These are phyloP conservation scores for Apodemus speciosus DNA, from an alignment of 2,113 vertebrate species.

Conservation along the genomic window DNA sequence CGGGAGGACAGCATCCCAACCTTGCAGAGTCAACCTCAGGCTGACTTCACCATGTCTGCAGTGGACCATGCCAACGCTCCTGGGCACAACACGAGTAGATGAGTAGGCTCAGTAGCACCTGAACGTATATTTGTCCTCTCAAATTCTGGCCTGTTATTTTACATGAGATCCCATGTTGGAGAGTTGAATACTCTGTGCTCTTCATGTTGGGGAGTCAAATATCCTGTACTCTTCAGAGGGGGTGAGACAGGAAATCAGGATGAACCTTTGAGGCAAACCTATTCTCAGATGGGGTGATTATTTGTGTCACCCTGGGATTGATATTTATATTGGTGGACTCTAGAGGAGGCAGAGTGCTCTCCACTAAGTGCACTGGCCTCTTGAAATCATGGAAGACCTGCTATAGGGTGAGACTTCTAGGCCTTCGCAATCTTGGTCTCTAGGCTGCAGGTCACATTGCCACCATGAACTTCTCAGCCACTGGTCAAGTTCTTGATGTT, in stretches of 20 bases:
- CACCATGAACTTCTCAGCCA: background rate
- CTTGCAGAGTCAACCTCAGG: background rate
- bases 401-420: background rate
- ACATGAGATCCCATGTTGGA: accelerated
- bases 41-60: background rate
- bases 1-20: no score
- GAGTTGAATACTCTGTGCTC: background rate
- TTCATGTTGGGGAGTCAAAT: background rate
- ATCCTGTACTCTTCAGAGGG: background rate
- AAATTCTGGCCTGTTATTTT: background rate
- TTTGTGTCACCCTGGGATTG: background rate
- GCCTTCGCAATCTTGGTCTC: background rate
- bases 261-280: background rate
- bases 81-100: accelerated
- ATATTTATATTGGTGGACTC: background rate
- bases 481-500: background rate
- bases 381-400: background rate
- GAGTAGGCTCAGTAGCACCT: accelerated
- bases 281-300: background rate
- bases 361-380: accelerated
- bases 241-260: background rate
- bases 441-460: background rate
- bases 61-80: accelerated
- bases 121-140: background rate
- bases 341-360: no score